Evolutionary conservation across 2,113 vertebrate species (phyloP).

Genomic region (Perca fluviatilis): DNA sequence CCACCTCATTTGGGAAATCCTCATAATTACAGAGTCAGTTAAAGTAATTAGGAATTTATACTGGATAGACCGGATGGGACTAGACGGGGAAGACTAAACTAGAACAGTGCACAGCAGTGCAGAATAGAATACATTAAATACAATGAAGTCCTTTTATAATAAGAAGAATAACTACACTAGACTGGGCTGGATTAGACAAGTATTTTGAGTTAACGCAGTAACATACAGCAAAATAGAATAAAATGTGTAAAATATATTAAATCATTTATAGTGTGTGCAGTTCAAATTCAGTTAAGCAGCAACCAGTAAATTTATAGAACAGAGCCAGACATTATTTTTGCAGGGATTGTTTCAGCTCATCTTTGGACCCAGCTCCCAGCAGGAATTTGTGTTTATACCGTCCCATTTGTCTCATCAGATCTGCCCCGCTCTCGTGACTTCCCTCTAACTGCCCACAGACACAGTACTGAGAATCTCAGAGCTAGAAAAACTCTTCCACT

Average conservation of each 20-base stretch:
- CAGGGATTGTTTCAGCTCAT: constrained; percentile 45
- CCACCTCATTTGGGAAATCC: constrained; percentile 31
- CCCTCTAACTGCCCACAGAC: constrained; percentile 57
- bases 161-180: background rate
- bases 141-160: background rate
- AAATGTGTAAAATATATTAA: background rate
- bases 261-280: constrained; percentile 13
- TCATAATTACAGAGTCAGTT: constrained; percentile 23
- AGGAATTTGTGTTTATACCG: constrained; percentile 43
- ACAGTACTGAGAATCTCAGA: constrained; percentile 29
- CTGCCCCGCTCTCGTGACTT: constrained; percentile 34
- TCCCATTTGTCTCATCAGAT: constrained; percentile 71
- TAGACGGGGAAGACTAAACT: constrained; percentile 11
- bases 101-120: background rate
- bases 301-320: constrained; percentile 6
- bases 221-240: constrained; percentile 21
- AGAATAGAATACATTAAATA: background rate
- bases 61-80: constrained; percentile 2
- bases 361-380: constrained; percentile 8
- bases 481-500: constrained; percentile 59
- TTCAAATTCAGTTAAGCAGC: constrained; percentile 42
- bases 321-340: constrained; percentile 31
- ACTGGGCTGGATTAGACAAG: background rate
- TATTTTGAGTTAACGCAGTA: background rate
- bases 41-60: constrained; percentile 15